Evolutionary conservation across 1,140 invertebrate species (phyloP).

Genomic region (Venustaconcha ellipsiformis): DNA sequence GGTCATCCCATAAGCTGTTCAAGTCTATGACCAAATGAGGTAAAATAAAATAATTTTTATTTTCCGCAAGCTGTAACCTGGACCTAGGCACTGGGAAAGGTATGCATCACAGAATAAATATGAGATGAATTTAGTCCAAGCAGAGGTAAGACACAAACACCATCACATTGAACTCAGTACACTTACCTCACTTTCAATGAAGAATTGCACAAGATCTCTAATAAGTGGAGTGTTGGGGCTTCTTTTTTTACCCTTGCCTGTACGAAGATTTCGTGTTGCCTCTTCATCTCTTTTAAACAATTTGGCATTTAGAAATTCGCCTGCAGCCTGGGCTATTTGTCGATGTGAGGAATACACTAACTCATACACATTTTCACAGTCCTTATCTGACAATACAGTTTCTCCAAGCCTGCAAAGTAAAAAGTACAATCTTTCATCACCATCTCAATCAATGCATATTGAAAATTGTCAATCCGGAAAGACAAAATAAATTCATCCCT

Average conservation of each 20-base stretch:
- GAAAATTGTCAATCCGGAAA: no score
- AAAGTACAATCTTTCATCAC: no score
- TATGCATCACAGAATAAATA: no score
- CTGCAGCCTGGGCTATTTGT: slow-evolving; percentile 92
- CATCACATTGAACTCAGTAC: background rate
- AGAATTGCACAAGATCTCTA: slow-evolving; percentile 96
- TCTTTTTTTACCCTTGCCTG: slow-evolving; percentile 89
- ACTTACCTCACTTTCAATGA: slow-evolving; percentile 94
- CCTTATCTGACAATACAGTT: slow-evolving; percentile 95
- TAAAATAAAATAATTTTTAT: no score
- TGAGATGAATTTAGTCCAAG: no score
- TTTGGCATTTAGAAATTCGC: slow-evolving; percentile 97
- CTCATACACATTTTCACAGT: slow-evolving; percentile 99
- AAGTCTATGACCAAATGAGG: no score
- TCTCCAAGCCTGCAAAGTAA: slow-evolving; percentile 79
- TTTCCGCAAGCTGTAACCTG: no score
- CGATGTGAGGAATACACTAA: slow-evolving; percentile 98
- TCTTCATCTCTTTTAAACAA: slow-evolving; percentile 84
- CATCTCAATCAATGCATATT: no score
- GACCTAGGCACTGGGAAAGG: no score
- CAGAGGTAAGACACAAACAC: background rate
- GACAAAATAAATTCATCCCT: no score
- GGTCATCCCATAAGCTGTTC: no score
- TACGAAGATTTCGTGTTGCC: slow-evolving; percentile 78
- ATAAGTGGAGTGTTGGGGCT: slow-evolving; percentile 95